Percentiles rank a stretch among this genome's conserved stretches.
These are phyloP conservation scores for Metalampra italica DNA, from an alignment of 2,888 invertebrate species.

Conservation along the genomic window DNA sequence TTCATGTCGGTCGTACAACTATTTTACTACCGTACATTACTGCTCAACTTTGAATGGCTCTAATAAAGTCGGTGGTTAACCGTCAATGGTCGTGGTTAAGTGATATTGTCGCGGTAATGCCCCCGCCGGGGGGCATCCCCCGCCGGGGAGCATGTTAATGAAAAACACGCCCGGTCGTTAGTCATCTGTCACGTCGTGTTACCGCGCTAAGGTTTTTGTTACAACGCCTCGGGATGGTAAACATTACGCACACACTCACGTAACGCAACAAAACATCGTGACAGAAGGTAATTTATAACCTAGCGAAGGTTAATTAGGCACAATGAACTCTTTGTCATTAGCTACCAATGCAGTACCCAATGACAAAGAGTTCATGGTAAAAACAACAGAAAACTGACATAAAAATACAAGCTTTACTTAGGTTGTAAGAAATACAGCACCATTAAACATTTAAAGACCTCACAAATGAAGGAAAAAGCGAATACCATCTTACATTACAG, in stretches of 20 bases:
- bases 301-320: background rate
- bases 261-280: too few relatives aligned
- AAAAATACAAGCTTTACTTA: too few relatives aligned
- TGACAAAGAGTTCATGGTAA: too few relatives aligned
- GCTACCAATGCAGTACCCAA: too few relatives aligned
- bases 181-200: constrained; percentile 3
- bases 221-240: background rate
- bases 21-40: background rate
- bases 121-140: background rate
- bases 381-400: too few relatives aligned
- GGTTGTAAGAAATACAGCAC: too few relatives aligned
- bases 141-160: background rate
- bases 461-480: too few relatives aligned
- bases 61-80: constrained; percentile 2
- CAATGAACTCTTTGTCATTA: background rate
- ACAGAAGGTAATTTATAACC: background rate
- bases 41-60: background rate
- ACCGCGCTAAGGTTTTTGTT: background rate
- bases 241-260: too few relatives aligned
- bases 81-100: constrained; percentile 2
- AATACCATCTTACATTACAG: too few relatives aligned
- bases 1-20: background rate
- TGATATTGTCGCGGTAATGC: background rate
- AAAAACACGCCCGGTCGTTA: constrained; percentile 1
- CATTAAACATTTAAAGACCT: too few relatives aligned